These are phyloP conservation scores for Artemia sinica DNA, from an alignment of 2,888 invertebrate species.

Conservation along the genomic window DNA sequence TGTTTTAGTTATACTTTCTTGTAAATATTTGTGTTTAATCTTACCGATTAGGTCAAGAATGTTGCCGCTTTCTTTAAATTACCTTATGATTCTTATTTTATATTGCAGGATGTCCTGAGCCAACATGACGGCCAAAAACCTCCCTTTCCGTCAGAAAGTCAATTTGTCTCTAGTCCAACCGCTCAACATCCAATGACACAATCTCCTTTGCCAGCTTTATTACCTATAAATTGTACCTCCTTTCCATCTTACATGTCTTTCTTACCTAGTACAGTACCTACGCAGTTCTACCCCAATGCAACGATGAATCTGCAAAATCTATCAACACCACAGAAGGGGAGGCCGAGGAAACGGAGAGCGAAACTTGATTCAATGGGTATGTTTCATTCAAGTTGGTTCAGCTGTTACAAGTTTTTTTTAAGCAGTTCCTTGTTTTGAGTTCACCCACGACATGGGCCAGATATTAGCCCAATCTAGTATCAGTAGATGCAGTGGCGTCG, in stretches of 20 bases:
- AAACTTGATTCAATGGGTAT: slow-evolving; percentile 24
- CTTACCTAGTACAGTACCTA: slow-evolving; percentile 20
- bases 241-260: slow-evolving; percentile 5
- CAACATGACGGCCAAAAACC: neutral
- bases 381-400: neutral
- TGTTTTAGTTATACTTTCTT: too few relatives aligned
- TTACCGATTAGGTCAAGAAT: too few relatives aligned
- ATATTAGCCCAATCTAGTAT: too few relatives aligned
- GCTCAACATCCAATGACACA: neutral
- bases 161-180: slow-evolving; percentile 8
- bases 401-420: too few relatives aligned
- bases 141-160: neutral
- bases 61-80: too few relatives aligned
- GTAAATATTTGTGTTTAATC: too few relatives aligned
- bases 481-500: too few relatives aligned
- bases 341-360: slow-evolving; percentile 31
- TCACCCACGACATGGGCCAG: too few relatives aligned
- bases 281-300: slow-evolving; percentile 26
- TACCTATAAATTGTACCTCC: neutral
- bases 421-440: too few relatives aligned
- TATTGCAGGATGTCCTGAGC: too few relatives aligned
- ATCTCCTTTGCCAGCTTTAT: neutral
- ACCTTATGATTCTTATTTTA: too few relatives aligned
- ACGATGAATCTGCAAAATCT: slow-evolving; percentile 26
- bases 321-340: slow-evolving; percentile 31